Evolutionary conservation across 2,113 vertebrate species (phyloP).

Genomic region (Natator depressus): DNA sequence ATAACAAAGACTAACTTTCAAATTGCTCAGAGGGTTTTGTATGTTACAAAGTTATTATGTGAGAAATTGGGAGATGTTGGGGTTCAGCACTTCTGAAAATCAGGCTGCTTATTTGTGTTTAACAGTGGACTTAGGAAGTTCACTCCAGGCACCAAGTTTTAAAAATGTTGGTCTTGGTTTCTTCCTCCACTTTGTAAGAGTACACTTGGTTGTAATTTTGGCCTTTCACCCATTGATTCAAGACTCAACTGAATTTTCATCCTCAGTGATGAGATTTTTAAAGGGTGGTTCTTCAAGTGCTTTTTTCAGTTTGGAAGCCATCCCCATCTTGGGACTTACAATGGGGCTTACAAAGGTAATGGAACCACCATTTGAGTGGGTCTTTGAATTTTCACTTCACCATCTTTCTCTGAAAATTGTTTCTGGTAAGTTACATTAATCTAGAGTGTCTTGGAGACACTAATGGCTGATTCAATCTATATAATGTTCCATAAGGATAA

Average conservation of each 20-base stretch:
- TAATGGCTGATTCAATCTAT: not conserved
- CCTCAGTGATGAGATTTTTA: not conserved
- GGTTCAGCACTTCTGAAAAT: not conserved
- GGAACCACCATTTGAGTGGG: no score
- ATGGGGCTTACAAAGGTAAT: not conserved
- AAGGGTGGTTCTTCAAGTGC: not conserved
- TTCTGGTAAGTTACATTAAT: not conserved
- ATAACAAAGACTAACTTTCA: not conserved
- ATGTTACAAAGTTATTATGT: not conserved
- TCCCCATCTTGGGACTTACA: not conserved
- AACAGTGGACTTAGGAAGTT: not conserved
- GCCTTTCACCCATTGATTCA: not conserved
- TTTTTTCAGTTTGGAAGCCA: not conserved
- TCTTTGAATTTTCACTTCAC: not conserved
- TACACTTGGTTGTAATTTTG: not conserved
- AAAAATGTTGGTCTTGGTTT: not conserved
- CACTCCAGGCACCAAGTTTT: not conserved
- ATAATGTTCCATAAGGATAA: not conserved
- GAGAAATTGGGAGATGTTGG: not conserved
- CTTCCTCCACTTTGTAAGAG: not conserved
- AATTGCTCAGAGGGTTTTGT: not conserved
- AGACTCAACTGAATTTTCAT: not conserved
- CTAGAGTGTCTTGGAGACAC: not conserved
- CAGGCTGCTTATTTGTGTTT: not conserved
- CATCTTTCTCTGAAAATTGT: not conserved